Conservation (phyloP, 2,797 vertebrate genomes). For the Microhierax caerulescens region DNA sequence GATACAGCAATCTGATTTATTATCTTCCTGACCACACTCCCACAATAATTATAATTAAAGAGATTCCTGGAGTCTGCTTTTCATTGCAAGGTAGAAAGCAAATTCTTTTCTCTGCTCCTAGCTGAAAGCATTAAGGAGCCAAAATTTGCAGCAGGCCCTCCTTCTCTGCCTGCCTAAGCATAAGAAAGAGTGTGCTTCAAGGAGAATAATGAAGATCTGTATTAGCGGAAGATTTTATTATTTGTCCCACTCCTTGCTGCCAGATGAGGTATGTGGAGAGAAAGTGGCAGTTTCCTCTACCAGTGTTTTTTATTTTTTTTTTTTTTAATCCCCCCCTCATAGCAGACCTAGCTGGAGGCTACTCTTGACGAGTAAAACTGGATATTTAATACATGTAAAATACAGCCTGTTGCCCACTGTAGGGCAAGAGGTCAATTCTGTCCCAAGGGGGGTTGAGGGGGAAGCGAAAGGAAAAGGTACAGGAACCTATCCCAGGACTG, state of each 20-base stretch:
- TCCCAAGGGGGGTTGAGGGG: background rate
- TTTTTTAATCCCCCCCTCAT: background rate
- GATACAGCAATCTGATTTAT: conserved; percentile 40
- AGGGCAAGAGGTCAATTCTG: background rate
- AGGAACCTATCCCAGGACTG: background rate
- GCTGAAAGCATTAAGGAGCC: background rate
- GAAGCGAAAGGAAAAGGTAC: background rate
- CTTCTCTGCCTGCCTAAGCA: background rate
- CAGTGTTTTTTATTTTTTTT: background rate
- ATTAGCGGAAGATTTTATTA: background rate
- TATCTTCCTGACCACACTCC: conserved; percentile 62
- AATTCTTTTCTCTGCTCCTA: background rate
- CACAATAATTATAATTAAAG: conserved; percentile 39
- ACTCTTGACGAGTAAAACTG: background rate
- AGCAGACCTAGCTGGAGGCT: background rate
- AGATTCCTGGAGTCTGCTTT: conserved; percentile 32
- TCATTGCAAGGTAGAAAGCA: background rate
- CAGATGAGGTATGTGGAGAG: background rate
- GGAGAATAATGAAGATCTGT: background rate
- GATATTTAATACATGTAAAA: background rate
- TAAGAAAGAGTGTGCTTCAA: background rate
- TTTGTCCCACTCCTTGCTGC: background rate
- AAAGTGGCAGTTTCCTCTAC: background rate
- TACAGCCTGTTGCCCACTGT: background rate
- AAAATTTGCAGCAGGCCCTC: background rate